Percentiles rank a stretch among this genome's conserved stretches.
Evolutionary conservation across 2,888 invertebrate species (phyloP).

Genomic region (Apotomis capreana): DNA sequence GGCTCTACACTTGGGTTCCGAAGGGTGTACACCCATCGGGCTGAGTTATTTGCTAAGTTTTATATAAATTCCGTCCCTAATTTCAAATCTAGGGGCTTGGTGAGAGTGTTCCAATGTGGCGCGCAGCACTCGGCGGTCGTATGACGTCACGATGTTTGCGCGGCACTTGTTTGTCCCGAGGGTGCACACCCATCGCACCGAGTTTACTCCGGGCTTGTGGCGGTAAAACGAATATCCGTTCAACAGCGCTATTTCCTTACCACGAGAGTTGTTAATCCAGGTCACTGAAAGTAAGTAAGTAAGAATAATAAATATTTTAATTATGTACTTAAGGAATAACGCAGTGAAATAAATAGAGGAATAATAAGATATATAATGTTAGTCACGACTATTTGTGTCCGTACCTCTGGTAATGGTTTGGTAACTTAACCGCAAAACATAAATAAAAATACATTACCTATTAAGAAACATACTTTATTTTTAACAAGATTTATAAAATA

Average conservation of each 20-base stretch:
- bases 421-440: too few species aligned
- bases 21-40: constrained; percentile 12
- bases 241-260: constrained; percentile 14
- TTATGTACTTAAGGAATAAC: too few species aligned
- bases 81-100: constrained; percentile 30
- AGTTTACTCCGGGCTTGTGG: neutral
- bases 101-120: constrained; percentile 36
- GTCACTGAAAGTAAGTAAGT: neutral
- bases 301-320: neutral
- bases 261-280: constrained; percentile 3
- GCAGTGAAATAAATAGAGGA: too few species aligned
- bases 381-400: too few species aligned
- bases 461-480: too few species aligned
- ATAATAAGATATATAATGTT: too few species aligned
- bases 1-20: constrained; percentile 9
- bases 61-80: constrained; percentile 31
- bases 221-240: constrained; percentile 43
- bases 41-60: neutral
- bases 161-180: constrained; percentile 1
- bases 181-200: constrained; percentile 13
- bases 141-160: neutral
- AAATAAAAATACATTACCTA: too few species aligned
- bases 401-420: too few species aligned
- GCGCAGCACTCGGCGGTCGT: constrained; percentile 6
- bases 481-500: too few species aligned